Base-by-base conservation (phyloP, 1,140 invertebrate species). In the Saccostrea glomerata region DNA sequence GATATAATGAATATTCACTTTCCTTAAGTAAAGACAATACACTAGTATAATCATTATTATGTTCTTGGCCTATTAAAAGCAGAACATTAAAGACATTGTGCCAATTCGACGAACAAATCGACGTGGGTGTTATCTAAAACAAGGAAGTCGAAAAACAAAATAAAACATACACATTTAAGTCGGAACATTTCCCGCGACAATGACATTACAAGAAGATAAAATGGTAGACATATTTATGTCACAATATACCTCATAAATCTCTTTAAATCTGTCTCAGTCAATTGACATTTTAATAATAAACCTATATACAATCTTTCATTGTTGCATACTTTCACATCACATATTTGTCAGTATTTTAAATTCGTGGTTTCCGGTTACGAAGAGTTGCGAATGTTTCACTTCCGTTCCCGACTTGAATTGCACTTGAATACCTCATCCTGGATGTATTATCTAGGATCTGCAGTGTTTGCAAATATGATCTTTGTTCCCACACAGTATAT, bases 401-500 rank as follows among this genome's bases (percentile, higher is more conserved):
- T 73, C 70, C 70, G 70, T 36, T 73, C 70, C 70, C 70, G 70
- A 73, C 70, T 15, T 25, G 70, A 2, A 11, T 73, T 73, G 30
- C 23, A 73, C 70, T 73, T 73, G 25, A 13, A 17, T 30, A 30
- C 11, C 30, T 11, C 70, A 73, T 73, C 70, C 70, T 73, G 25
- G 17, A 63, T 13, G 70, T 13, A 15, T 73, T 73, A 73, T 73
- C 70, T 73, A 25, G 13, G 23, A 73, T 25, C 70, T 25, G 30
- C 70, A 25, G 25, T 30, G 70, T 73, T 73, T 30, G 70, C 36
- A 73, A 73, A 73, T 25, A 73, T 73, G 30, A 73, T 73, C 70
- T 73, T 73, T 73, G 70, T 73, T 30, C 70, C 25, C 70, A 36
- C 25, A 73, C 25, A 73, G 4, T 30, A 30, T 30, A 73, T 73